Evolutionary conservation across 2,797 vertebrate species (phyloP).

Genomic region (Halcyon leucocephala): DNA sequence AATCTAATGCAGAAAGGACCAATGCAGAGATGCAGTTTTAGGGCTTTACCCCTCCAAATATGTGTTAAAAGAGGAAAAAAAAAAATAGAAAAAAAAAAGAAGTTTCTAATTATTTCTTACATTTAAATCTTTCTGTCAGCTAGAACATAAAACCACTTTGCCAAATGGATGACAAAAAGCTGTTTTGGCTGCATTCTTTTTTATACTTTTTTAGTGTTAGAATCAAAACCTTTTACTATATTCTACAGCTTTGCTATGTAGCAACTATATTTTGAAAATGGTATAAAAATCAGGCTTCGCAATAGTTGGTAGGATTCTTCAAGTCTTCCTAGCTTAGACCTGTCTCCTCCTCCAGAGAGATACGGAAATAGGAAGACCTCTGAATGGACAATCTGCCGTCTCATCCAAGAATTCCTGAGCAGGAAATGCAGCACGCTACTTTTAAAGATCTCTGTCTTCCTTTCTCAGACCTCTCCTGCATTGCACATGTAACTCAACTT

Average conservation of each 20-base stretch:
- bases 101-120: background rate
- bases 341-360: background rate
- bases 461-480: background rate
- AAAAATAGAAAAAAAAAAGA: too few relatives aligned
- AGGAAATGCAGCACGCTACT: background rate
- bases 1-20: background rate
- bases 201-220: background rate
- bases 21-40: background rate
- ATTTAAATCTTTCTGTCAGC: background rate
- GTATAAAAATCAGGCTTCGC: background rate
- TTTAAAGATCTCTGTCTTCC: background rate
- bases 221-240: background rate
- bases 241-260: background rate
- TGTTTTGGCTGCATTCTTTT: background rate
- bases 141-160: background rate
- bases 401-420: background rate
- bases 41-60: background rate
- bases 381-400: background rate
- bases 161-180: background rate
- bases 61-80: background rate
- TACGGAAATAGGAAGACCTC: background rate
- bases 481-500: background rate
- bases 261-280: background rate
- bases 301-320: background rate
- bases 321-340: background rate